Conservation (phyloP, 2,797 vertebrate species). For the Rhabdophis nuchalis region DNA sequence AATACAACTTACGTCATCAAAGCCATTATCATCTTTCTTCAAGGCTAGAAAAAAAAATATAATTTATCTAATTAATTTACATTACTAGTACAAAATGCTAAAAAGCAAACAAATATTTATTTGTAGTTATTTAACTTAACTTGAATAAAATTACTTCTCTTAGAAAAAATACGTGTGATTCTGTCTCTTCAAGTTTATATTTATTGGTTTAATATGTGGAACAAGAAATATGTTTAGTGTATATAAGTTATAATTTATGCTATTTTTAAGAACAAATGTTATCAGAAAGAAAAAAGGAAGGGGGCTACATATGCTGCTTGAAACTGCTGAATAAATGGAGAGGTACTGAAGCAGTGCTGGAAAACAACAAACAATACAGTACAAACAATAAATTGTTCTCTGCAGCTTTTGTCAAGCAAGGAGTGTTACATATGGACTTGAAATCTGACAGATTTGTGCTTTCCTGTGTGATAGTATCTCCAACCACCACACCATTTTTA, state of each 20-base stretch:
- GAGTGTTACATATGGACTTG: not conserved
- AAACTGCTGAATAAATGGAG: not conserved
- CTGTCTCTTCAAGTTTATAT: conserved; percentile 40
- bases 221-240: not conserved
- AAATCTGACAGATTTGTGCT: not conserved
- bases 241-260: not conserved
- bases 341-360: not conserved
- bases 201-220: not conserved
- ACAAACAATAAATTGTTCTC: not conserved
- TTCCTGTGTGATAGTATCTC: not conserved
- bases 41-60: conserved; percentile 77
- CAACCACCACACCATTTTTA: not conserved
- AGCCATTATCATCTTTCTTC: conserved; percentile 91
- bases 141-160: conserved; percentile 53
- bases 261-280: not conserved
- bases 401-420: not conserved
- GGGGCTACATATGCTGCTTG: not conserved
- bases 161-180: conserved; percentile 33
- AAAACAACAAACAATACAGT: not conserved
- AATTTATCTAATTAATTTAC: conserved; percentile 44
- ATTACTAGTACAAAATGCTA: conserved; percentile 42
- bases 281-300: not conserved
- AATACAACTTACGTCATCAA: conserved; percentile 85
- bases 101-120: conserved; percentile 17
- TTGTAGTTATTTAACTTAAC: conserved; percentile 53